Conservation (phyloP, 1,140 invertebrate species). For the Cyclina sinensis region DNA sequence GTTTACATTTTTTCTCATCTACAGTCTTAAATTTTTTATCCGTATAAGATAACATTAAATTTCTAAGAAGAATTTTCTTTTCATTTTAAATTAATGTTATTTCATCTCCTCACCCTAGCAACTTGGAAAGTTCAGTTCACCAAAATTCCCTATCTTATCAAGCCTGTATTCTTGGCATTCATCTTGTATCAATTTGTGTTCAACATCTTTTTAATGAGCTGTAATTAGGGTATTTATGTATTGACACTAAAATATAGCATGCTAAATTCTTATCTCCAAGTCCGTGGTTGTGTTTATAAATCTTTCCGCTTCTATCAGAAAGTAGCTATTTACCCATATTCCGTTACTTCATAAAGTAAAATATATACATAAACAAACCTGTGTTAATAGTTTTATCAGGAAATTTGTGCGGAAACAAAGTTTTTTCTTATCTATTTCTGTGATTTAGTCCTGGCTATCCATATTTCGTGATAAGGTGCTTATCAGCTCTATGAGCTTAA, state of each 20-base stretch:
- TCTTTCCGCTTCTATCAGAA: slow-evolving; percentile 43
- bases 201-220: slow-evolving; percentile 56
- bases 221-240: slow-evolving; percentile 62
- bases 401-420: slow-evolving; percentile 30
- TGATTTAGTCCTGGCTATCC: slow-evolving; percentile 41
- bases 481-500: background rate
- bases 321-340: slow-evolving; percentile 35
- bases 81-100: background rate
- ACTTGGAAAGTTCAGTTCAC: slow-evolving; percentile 8
- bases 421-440: slow-evolving; percentile 36
- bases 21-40: no score
- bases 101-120: background rate
- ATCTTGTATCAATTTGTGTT: slow-evolving; percentile 49
- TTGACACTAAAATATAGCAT: slow-evolving; percentile 47
- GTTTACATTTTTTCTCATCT: no score
- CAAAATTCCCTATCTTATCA: slow-evolving; percentile 38
- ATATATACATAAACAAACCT: slow-evolving; percentile 45
- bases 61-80: no score
- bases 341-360: slow-evolving; percentile 44
- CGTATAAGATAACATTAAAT: no score
- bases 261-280: slow-evolving; percentile 34
- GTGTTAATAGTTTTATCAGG: slow-evolving; percentile 38
- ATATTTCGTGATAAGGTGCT: slow-evolving; percentile 15
- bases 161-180: slow-evolving; percentile 26
- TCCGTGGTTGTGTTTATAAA: slow-evolving; percentile 49